Evolutionary conservation across 2,113 vertebrate genomes (phyloP).

Genomic region (Ornithorhynchus anatinus): DNA sequence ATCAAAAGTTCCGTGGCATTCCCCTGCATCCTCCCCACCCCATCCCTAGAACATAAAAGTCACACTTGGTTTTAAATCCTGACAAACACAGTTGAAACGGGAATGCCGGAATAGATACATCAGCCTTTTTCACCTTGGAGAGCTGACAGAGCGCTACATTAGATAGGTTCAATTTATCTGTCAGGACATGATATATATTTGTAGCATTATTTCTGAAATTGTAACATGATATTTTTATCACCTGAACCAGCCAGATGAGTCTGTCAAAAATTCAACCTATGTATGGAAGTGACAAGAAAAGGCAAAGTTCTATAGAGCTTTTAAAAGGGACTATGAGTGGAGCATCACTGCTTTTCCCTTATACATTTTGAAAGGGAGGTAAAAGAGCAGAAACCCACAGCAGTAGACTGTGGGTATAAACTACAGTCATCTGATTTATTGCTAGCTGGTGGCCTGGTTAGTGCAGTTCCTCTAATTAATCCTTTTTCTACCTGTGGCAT

Average conservation of each 20-base stretch:
- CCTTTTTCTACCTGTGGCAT: too few species aligned
- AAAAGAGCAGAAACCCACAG: not conserved
- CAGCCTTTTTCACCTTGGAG: slow-evolving; percentile 33
- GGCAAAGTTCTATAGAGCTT: not conserved
- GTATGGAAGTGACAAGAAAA: not conserved
- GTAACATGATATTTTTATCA: slow-evolving; percentile 49
- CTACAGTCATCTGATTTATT: not conserved
- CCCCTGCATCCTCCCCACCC: not conserved
- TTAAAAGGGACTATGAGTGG: not conserved
- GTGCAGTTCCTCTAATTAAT: not conserved
- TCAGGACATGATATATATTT: slow-evolving; percentile 38
- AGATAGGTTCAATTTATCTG: slow-evolving; percentile 51
- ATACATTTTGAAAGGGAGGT: not conserved
- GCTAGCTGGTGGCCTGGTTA: not conserved
- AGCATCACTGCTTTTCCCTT: not conserved
- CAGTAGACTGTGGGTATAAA: not conserved
- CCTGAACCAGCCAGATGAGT: slow-evolving; percentile 5
- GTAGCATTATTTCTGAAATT: slow-evolving; percentile 44
- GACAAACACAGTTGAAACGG: slow-evolving; percentile 36
- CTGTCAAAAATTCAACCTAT: slow-evolving; percentile 1
- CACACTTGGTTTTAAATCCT: slow-evolving; percentile 24
- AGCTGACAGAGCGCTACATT: slow-evolving; percentile 10
- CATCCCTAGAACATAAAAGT: not conserved
- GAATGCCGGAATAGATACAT: slow-evolving; percentile 9
- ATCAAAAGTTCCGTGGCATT: fast-evolving